Conservation (phyloP, 2,113 vertebrate genomes). For the Thamnophis sirtalis region DNA sequence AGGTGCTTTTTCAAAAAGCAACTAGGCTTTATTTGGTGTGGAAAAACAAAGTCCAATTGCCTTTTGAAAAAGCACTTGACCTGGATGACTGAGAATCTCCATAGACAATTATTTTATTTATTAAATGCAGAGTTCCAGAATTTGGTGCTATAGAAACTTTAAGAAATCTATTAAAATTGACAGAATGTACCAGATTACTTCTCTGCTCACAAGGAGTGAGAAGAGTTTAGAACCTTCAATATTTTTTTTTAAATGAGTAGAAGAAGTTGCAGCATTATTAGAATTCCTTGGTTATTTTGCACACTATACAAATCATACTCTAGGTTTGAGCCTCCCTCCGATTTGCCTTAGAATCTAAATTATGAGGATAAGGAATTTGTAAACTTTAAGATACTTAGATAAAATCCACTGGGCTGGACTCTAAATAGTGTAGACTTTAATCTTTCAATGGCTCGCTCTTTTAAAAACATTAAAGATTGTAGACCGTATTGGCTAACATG, state of each 20-base stretch:
- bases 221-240: constrained; percentile 13
- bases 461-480: constrained; percentile 34
- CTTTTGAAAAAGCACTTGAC: too few species aligned
- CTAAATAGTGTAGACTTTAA: constrained; percentile 10
- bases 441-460: constrained; percentile 52
- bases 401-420: constrained; percentile 24
- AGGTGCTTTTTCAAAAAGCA: too few species aligned
- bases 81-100: background rate
- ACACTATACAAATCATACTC: background rate
- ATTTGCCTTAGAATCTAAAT: constrained; percentile 27
- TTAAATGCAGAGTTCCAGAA: background rate
- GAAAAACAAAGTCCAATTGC: too few species aligned
- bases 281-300: constrained; percentile 17
- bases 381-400: constrained; percentile 48
- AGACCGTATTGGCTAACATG: background rate
- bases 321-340: background rate
- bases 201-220: constrained; percentile 3
- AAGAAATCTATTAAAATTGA: background rate
- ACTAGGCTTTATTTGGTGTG: too few species aligned
- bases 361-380: constrained; percentile 30
- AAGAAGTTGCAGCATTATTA: background rate
- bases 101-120: background rate
- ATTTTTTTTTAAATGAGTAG: background rate
- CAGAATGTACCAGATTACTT: constrained; percentile 10
- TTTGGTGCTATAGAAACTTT: background rate